Evolutionary conservation across 2,888 invertebrate species (phyloP).

Genomic region (Eilema caniola): DNA sequence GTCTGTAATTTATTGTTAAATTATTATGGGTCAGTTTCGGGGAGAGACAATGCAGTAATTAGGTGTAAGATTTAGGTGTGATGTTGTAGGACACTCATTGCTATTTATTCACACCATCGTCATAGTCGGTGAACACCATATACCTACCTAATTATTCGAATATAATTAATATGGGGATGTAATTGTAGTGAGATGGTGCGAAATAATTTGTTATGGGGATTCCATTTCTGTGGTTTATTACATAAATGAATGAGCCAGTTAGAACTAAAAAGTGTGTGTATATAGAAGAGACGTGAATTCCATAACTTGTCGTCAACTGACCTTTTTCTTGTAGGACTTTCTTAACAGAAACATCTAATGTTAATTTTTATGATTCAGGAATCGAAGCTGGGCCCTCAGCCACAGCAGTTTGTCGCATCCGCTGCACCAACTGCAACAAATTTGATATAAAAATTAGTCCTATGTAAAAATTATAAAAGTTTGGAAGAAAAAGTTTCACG

Average conservation of each 20-base stretch:
- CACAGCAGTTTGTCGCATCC: not conserved
- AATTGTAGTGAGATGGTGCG: not conserved
- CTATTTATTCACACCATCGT: slow-evolving; percentile 4
- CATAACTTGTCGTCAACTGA: not conserved
- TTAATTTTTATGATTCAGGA: not conserved
- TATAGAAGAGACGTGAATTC: not conserved
- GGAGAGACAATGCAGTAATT: not conserved
- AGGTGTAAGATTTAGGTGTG: slow-evolving; percentile 1
- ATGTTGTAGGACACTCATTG: not conserved
- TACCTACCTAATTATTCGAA: slow-evolving; percentile 14
- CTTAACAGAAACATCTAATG: too few relatives aligned
- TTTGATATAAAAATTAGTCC: not conserved
- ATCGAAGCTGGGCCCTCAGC: not conserved
- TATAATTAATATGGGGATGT: not conserved
- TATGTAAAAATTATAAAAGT: too few relatives aligned
- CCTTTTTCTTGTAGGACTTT: not conserved
- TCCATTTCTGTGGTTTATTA: not conserved
- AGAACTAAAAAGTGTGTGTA: not conserved
- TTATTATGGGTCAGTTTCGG: slow-evolving; percentile 14
- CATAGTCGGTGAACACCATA: not conserved
- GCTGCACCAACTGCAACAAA: not conserved
- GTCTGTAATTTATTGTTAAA: slow-evolving; percentile 4
- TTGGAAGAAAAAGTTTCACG: not conserved
- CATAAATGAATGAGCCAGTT: too few relatives aligned
- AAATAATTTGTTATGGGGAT: not conserved